Conservation (phyloP, 2,797 vertebrate genomes). For the Platyrinchus mystaceus region DNA sequence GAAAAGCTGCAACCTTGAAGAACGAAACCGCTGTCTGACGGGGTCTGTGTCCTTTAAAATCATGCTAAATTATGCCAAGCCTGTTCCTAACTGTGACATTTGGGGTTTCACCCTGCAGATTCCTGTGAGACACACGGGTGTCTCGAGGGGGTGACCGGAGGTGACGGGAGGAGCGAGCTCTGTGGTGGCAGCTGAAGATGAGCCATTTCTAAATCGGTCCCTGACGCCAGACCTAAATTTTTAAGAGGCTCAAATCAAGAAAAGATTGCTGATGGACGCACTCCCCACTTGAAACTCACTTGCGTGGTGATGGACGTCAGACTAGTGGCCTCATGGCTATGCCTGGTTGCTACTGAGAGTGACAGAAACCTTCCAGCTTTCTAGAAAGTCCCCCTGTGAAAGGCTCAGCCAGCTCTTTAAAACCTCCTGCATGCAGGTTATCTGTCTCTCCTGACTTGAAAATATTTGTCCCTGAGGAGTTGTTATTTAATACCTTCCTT, state of each 20-base stretch:
- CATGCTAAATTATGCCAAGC: not conserved
- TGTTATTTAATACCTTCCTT: slow-evolving; percentile 40
- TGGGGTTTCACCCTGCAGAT: not conserved
- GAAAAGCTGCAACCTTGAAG: slow-evolving; percentile 33
- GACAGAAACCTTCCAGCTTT: slow-evolving; percentile 26
- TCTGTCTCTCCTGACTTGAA: slow-evolving; percentile 1
- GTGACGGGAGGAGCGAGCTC: not conserved
- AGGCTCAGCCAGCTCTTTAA: not conserved
- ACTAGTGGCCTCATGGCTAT: not conserved
- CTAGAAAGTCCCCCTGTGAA: not conserved
- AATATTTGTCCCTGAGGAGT: slow-evolving; percentile 17
- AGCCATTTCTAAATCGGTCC: slow-evolving; percentile 20
- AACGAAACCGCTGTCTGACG: not conserved
- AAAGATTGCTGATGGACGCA: not conserved
- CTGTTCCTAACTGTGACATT: not conserved
- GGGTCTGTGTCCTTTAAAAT: slow-evolving; percentile 5
- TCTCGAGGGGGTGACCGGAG: not conserved
- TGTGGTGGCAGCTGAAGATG: not conserved
- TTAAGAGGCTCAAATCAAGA: slow-evolving; percentile 57
- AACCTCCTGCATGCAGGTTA: not conserved
- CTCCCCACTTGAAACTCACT: slow-evolving; percentile 29
- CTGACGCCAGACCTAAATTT: slow-evolving; percentile 29
- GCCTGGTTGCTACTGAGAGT: not conserved
- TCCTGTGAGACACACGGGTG: not conserved
- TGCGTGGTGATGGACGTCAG: slow-evolving; percentile 38